A percentile compares a stretch with the other conserved stretches of the same genome.
Conservation (phyloP, 1,140 invertebrate species). For the Drosophila fuyamai region DNA sequence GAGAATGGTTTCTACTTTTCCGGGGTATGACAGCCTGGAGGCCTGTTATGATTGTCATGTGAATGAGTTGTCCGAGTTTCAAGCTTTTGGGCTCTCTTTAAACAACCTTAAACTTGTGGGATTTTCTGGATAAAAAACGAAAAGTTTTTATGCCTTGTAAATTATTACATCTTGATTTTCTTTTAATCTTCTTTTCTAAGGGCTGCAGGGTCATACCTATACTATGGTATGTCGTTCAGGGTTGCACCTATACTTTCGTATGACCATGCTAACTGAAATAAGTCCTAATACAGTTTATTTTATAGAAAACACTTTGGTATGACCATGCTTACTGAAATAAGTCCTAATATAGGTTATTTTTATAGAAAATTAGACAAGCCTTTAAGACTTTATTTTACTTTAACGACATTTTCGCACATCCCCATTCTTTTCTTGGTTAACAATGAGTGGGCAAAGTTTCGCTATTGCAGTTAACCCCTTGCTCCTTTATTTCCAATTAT, state of each 20-base stretch:
- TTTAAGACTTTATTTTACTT: neutral
- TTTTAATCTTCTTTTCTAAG: neutral
- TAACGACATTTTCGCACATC: constrained; percentile 15
- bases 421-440: neutral
- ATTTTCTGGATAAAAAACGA: neutral
- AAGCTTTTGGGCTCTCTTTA: constrained; percentile 14
- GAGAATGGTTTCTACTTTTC: constrained; percentile 29
- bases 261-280: neutral
- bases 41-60: constrained; percentile 73
- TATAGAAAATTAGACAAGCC: too few relatives aligned
- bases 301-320: neutral
- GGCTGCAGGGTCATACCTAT: neutral
- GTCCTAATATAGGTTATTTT: neutral
- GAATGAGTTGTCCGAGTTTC: constrained; percentile 55
- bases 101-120: constrained; percentile 9
- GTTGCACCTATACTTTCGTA: too few relatives aligned
- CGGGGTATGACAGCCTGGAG: constrained; percentile 39
- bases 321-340: neutral
- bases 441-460: constrained; percentile 36
- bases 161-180: too few relatives aligned
- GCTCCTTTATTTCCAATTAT: constrained; percentile 69
- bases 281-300: neutral
- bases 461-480: constrained; percentile 18
- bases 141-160: neutral
- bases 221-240: too few relatives aligned